A percentile compares a stretch with the other conserved stretches of the same genome.
These are phyloP conservation scores for Lasioglossum morio DNA, from an alignment of 2,888 invertebrate genomes.

Conservation along the genomic window DNA sequence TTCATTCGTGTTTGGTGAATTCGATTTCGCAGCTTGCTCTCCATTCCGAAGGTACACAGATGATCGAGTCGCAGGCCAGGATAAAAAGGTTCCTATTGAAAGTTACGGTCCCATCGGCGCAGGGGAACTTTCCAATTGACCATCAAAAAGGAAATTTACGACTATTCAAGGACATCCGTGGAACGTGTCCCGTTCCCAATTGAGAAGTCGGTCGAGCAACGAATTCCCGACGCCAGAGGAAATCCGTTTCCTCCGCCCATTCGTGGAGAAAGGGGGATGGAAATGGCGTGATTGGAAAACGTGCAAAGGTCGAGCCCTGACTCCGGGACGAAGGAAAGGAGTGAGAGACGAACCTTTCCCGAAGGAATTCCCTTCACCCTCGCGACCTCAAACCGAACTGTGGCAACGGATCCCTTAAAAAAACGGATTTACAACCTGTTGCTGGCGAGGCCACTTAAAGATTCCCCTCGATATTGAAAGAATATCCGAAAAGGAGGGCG, in stretches of 20 bases:
- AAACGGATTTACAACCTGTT: constrained; percentile 85
- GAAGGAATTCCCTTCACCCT: constrained; percentile 82
- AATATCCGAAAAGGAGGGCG: constrained; percentile 82
- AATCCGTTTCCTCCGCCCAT: constrained; percentile 68
- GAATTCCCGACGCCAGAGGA: constrained; percentile 67
- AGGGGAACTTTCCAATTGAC: constrained; percentile 4
- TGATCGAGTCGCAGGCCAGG: not conserved
- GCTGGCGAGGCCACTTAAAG: constrained; percentile 84
- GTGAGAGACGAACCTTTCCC: constrained; percentile 68
- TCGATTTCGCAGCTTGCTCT: not conserved
- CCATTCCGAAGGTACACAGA: not conserved
- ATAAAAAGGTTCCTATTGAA: constrained; percentile 2
- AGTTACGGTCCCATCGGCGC: not conserved
- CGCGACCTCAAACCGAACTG: constrained; percentile 82
- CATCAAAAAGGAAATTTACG: constrained; percentile 24
- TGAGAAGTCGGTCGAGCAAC: constrained; percentile 35
- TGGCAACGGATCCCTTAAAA: constrained; percentile 79
- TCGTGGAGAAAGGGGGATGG: constrained; percentile 61
- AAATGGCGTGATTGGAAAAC: constrained; percentile 82
- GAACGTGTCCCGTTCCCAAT: constrained; percentile 42
- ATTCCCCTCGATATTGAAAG: constrained; percentile 85
- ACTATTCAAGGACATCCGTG: constrained; percentile 1
- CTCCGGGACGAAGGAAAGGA: constrained; percentile 51
- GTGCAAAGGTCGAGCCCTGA: constrained; percentile 76
- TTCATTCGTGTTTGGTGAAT: not conserved